Base-by-base conservation (phyloP, 2,797 vertebrate genomes). In the Momotus momota region DNA sequence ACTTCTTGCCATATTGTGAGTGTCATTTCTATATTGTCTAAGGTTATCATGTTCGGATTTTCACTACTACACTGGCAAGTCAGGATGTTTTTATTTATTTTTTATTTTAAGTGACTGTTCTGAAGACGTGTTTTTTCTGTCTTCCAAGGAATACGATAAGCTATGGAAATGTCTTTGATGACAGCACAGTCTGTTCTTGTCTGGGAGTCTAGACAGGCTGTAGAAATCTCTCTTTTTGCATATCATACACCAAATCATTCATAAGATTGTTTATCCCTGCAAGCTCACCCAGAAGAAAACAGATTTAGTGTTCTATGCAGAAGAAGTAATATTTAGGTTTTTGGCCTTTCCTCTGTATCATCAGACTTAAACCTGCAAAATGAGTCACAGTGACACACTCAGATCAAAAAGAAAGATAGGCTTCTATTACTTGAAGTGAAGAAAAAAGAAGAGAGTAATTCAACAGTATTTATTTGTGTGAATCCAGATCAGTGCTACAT, bases 201-300 rank as follows among this genome's bases (percentile, higher is more conserved):
- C 94, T 97, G 88, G 74, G n/a, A 97, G 96, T 97, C 97, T 96
- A 97, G 97, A 97, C 86, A 10, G 79, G 74, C 95, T 96, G 82
- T 65, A 97, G 95, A 97, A 97, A 95, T 86, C 79, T 89, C 89
- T 96, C 79, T 89, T 97, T 94, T 94, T 97, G 96, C 88, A 89
- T 95, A 95, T 96, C 96, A 94, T 96, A 87, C 90, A 86, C 74
- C 72, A 93, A 93, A 94, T 91, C 86, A 86, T 94, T 97, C 86
- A 92, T 54, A 93, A 61, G 72, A 65, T 94, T 97, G 77, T 96
- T 97, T 96, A 94, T 92, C 88, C 65, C 84, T 96, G 85, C 88
- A 91, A 93, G 75, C 84, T 96, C 58, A 93, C 65, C 52, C 75
- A 49, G 60, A 58, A 74, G 87, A 91, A 93, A 94, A 86, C 26